Conservation (phyloP, 2,797 vertebrate species). For the Trematomus bernacchii region DNA sequence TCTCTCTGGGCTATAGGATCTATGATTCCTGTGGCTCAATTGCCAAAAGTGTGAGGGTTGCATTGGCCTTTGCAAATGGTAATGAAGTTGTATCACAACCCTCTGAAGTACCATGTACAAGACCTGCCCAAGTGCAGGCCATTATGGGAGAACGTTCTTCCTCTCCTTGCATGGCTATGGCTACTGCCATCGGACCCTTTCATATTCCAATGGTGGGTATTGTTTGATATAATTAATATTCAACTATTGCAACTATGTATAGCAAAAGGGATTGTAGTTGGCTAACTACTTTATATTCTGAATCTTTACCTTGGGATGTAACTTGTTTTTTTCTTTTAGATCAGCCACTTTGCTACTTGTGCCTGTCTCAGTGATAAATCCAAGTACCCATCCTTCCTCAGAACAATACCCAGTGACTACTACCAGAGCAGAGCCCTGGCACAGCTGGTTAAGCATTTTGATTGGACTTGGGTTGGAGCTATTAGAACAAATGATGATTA, state of each 20-base stretch:
- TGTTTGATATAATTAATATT: background rate
- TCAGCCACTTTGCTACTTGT: slow-evolving; percentile 84
- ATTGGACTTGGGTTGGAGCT: slow-evolving; percentile 86
- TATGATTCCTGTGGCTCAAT: slow-evolving; percentile 79
- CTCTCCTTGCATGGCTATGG: slow-evolving; percentile 75
- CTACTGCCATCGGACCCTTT: slow-evolving; percentile 79
- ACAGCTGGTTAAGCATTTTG: slow-evolving; percentile 81
- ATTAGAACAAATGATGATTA: slow-evolving; percentile 80
- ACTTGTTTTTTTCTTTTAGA: slow-evolving; percentile 53
- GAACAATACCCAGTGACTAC: slow-evolving; percentile 85
- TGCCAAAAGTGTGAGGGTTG: slow-evolving; percentile 65
- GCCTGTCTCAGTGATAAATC: slow-evolving; percentile 83
- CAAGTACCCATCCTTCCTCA: slow-evolving; percentile 83
- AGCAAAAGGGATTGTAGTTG: background rate
- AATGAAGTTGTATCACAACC: slow-evolving; percentile 40
- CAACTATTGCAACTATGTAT: background rate
- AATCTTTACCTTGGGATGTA: background rate
- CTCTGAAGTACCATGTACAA: slow-evolving; percentile 54
- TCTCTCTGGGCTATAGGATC: slow-evolving; percentile 78
- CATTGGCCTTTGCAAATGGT: slow-evolving; percentile 75
- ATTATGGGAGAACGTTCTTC: slow-evolving; percentile 82
- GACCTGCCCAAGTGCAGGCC: slow-evolving; percentile 73
- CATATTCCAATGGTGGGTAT: slow-evolving; percentile 75
- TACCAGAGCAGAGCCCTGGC: slow-evolving; percentile 83
- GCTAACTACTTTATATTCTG: background rate